These are phyloP conservation scores for Aspiorhynchus laticeps DNA, from an alignment of 2,113 vertebrate genomes.

Conservation along the genomic window DNA sequence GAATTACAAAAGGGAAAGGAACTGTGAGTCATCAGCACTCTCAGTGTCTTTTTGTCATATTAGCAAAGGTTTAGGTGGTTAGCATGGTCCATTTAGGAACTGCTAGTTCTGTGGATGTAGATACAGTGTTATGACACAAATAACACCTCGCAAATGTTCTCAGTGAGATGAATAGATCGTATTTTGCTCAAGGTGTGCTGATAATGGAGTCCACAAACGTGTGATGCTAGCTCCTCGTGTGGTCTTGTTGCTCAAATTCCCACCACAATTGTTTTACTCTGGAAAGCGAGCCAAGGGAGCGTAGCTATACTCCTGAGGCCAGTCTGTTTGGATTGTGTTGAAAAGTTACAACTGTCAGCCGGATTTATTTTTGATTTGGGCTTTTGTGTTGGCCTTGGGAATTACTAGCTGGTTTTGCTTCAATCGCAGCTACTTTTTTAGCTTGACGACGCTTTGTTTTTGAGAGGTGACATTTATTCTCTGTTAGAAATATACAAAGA, in stretches of 20 bases:
- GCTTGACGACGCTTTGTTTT: background rate
- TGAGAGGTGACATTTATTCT: conserved; percentile 38
- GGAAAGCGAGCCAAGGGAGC: conserved; percentile 33
- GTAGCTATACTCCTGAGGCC: conserved; percentile 41
- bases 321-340: conserved; percentile 36
- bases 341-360: conserved; percentile 54
- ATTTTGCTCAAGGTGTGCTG: background rate
- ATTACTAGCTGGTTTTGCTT: conserved; percentile 45
- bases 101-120: background rate
- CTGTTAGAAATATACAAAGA: conserved; percentile 19
- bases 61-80: background rate
- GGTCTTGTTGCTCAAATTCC: background rate
- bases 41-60: conserved; percentile 22
- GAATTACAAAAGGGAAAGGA: conserved; percentile 11
- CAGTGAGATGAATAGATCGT: background rate
- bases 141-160: background rate
- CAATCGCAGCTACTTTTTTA: conserved; percentile 19
- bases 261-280: conserved; percentile 52
- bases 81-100: background rate
- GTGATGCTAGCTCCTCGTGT: conserved; percentile 31
- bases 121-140: background rate
- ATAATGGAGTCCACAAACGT: background rate
- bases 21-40: conserved; percentile 46
- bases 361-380: conserved; percentile 59
- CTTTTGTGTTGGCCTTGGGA: conserved; percentile 52